A percentile compares a stretch with the other conserved stretches of the same genome.
These are phyloP conservation scores for Falco berigora DNA, from an alignment of 2,797 vertebrate genomes.

Conservation along the genomic window DNA sequence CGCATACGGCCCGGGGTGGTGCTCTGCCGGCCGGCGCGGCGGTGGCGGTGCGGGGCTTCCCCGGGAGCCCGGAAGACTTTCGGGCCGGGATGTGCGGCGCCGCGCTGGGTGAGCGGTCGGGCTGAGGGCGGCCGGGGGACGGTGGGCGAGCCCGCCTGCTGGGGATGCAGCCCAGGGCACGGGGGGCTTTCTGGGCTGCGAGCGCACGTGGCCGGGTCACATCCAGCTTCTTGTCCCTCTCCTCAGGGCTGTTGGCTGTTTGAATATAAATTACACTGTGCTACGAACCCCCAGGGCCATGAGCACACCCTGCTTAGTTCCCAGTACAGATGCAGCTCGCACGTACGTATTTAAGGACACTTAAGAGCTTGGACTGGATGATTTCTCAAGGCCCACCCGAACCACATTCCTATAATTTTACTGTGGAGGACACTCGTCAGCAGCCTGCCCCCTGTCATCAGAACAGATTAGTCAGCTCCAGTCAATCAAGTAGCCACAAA, in stretches of 20 bases:
- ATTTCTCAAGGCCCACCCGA: neutral
- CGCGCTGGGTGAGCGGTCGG: too few species aligned
- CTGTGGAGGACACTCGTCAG: neutral
- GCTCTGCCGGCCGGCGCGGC: too few species aligned
- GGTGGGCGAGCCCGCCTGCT: too few species aligned
- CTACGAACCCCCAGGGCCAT: neutral
- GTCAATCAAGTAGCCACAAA: neutral
- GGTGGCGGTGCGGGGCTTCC: too few species aligned
- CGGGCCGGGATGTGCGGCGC: too few species aligned
- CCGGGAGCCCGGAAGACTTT: too few species aligned
- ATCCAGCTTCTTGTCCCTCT: too few species aligned
- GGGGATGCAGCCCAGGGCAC: too few species aligned
- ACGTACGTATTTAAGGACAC: neutral
- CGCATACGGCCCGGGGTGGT: too few species aligned
- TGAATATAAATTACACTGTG: neutral
- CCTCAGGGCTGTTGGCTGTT: neutral
- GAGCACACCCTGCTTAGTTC: neutral
- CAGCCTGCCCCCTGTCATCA: neutral
- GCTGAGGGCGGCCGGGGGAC: too few species aligned
- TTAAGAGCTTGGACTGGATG: neutral
- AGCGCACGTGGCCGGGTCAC: too few species aligned
- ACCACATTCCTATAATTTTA: neutral
- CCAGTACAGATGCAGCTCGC: neutral
- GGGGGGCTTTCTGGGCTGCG: too few species aligned
- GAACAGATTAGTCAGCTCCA: neutral